A percentile compares a stretch with the other conserved stretches of the same genome.
These are phyloP conservation scores for Lontra canadensis DNA, from an alignment of 2,113 vertebrate genomes.

Conservation along the genomic window DNA sequence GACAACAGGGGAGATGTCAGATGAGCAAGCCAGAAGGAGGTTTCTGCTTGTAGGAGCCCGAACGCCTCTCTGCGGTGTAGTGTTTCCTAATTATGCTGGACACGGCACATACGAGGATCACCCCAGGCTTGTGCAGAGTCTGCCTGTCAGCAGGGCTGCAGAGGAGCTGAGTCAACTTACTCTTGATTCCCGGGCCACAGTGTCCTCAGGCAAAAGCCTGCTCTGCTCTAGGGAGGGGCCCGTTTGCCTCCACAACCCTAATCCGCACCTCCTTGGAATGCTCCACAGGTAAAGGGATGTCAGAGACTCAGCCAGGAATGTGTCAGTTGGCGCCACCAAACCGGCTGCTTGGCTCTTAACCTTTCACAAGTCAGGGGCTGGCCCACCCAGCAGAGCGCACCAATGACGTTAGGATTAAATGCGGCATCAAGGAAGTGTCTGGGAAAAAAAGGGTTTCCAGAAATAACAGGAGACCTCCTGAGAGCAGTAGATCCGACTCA, in stretches of 20 bases:
- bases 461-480: neutral
- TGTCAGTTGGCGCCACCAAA: neutral
- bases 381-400: neutral
- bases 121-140: neutral
- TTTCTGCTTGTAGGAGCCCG: neutral
- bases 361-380: neutral
- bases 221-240: neutral
- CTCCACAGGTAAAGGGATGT: neutral
- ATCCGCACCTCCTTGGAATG: neutral
- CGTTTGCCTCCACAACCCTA: neutral
- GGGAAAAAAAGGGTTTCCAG: neutral
- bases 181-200: neutral
- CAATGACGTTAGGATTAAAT: neutral
- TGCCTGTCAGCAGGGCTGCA: neutral
- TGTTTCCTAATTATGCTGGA: conserved; percentile 41
- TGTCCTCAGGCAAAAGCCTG: neutral
- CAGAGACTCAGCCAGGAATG: neutral
- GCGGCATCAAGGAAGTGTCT: neutral
- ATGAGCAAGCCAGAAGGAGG: neutral
- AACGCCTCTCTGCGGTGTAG: neutral
- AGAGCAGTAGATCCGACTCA: neutral
- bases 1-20: neutral
- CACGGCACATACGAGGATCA: neutral
- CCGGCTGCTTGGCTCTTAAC: neutral
- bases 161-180: neutral